Evolutionary conservation across 2,113 vertebrate species (phyloP), one percentile per base, ranked within the genome.

Genomic region (Gyps fulvus): DNA sequence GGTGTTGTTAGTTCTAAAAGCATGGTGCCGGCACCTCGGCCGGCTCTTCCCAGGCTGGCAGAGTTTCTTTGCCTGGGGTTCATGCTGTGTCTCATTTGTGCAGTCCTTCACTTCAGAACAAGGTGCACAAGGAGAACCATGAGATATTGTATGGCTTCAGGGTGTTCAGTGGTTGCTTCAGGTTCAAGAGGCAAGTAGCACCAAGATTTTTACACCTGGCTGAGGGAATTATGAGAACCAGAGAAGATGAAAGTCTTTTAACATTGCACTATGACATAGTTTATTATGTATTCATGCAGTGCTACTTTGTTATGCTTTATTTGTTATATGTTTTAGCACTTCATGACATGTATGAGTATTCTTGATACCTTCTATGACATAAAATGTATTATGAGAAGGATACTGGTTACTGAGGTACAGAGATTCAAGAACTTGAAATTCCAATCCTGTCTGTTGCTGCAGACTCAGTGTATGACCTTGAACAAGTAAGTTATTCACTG

Each of bases 391-490:
- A 70, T 54, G 13, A 82, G 66, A n/a, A 70, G 14, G 18, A 70
- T 47, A 16, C 22, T 84, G 42, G 63, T 78, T 93, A 82, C 21
- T 1, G 3, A 84, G 26, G 34, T 43, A 49, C 52, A 73, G 62
- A 90, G 34, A 55, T 58, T 81, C 45, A 78, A 82, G 74, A 87
- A 45, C 45, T 71, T 86, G 67, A 81, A 77, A 72, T 94, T 89
- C 79, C 70, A 87, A 3, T 43, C 62, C 43, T 80, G 16, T 72
- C 72, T 80, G 20, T 29, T 78, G 50, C 25, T 65, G 32, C 42
- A 83, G 38, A 59, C 34, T 86, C 52, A 22, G 32, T 13, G 13
- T 57, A 54, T 84, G 77, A 80, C 78, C 81, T 81, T 73, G 62
- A 71, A 59, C 19, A 69, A 58, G 49, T 47, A n/a, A 67, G 16